Conservation (phyloP, 1,140 invertebrate genomes). For the Amphibalanus amphitrite region DNA sequence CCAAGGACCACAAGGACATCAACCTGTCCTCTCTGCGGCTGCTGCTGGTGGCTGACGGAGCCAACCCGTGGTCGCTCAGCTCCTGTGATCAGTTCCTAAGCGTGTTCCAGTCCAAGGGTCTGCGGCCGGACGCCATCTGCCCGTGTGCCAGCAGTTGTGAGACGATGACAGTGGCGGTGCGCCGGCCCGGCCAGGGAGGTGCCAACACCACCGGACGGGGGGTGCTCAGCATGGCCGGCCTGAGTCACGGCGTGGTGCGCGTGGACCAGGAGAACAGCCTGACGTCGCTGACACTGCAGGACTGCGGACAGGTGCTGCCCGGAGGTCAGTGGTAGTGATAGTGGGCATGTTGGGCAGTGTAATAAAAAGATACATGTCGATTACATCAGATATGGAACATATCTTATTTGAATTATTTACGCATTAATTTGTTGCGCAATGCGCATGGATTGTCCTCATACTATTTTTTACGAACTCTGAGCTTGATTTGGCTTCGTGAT, state of each 20-base stretch:
- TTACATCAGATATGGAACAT: no score
- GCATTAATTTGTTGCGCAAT: no score
- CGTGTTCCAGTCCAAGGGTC: constrained; percentile 67
- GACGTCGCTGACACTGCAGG: constrained; percentile 91
- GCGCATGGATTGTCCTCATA: no score
- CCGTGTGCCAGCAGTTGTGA: constrained; percentile 94
- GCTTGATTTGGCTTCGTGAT: no score
- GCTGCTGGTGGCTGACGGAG: constrained; percentile 88
- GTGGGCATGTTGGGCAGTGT: no score
- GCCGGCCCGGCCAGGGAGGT: constrained; percentile 66
- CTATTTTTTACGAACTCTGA: no score
- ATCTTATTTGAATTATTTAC: no score
- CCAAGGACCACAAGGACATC: constrained; percentile 94
- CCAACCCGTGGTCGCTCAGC: constrained; percentile 97
- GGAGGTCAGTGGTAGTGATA: constrained; percentile 40
- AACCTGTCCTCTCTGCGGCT: constrained; percentile 76
- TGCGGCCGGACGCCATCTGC: constrained; percentile 90
- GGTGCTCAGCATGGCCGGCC: constrained; percentile 94
- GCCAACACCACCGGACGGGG: constrained; percentile 82
- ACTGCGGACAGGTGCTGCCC: constrained; percentile 92
- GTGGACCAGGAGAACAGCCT: constrained; percentile 97
- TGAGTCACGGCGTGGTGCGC: constrained; percentile 90
- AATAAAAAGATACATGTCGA: no score
- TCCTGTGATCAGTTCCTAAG: constrained; percentile 98
- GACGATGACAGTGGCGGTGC: constrained; percentile 83